Percentiles rank a stretch among this genome's conserved stretches.
Evolutionary conservation across 2,797 vertebrate genomes (phyloP).

Genomic region (Geotrypetes seraphini): DNA sequence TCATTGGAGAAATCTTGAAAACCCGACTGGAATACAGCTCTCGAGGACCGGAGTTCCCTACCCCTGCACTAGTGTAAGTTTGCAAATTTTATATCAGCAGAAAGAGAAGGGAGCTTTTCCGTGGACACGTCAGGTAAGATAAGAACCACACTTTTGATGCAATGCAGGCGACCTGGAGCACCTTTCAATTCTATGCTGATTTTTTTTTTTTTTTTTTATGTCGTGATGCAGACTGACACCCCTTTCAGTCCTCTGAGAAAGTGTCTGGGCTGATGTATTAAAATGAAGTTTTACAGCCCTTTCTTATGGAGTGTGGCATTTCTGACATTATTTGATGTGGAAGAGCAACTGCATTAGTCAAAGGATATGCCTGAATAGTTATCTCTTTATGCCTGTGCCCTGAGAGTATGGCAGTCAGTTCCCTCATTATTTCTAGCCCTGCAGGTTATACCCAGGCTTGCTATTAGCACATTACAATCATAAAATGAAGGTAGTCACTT

Average conservation of each 20-base stretch:
- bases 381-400: slow-evolving; percentile 38
- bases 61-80: too few relatives aligned
- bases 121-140: too few relatives aligned
- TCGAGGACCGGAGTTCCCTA: too few relatives aligned
- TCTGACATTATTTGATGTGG: slow-evolving; percentile 43
- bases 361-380: slow-evolving; percentile 36
- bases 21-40: too few relatives aligned
- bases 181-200: background rate
- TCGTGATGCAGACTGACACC: slow-evolving; percentile 15
- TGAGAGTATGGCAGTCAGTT: slow-evolving; percentile 29
- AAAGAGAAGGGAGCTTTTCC: background rate
- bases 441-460: slow-evolving; percentile 33
- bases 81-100: background rate
- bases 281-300: slow-evolving; percentile 38
- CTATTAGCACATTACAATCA: slow-evolving; percentile 31
- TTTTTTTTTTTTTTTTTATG: too few relatives aligned
- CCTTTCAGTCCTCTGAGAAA: slow-evolving; percentile 10
- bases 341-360: slow-evolving; percentile 42
- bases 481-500: slow-evolving; percentile 33
- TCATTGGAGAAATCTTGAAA: too few relatives aligned
- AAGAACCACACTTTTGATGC: background rate
- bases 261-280: slow-evolving; percentile 30
- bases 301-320: slow-evolving; percentile 39
- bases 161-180: slow-evolving; percentile 2
- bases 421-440: slow-evolving; percentile 45